Conservation (phyloP, 1,140 invertebrate species). For the Rhyacophila brunnea region DNA sequence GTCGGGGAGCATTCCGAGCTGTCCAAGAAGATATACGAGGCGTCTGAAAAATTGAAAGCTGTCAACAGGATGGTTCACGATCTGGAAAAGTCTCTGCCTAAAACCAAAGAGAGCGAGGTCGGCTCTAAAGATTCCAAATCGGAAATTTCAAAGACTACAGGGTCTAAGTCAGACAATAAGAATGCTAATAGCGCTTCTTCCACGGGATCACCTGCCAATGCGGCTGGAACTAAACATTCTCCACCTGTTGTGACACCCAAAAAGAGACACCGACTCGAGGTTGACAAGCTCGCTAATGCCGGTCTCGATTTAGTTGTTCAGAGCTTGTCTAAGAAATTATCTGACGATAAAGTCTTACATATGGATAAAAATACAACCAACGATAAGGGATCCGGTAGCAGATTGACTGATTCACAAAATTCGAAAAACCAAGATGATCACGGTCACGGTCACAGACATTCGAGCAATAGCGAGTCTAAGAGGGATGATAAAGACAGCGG, state of each 20-base stretch:
- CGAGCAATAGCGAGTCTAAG: conserved; percentile 18
- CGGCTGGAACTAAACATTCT: conserved; percentile 24
- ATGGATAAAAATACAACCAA: conserved; percentile 23
- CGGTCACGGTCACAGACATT: conserved; percentile 29
- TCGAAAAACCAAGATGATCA: conserved; percentile 39
- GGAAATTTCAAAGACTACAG: conserved; percentile 41
- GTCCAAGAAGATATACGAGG: conserved; percentile 54
- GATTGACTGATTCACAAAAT: conserved; percentile 19
- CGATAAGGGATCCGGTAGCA: conserved; percentile 1
- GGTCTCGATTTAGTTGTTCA: conserved; percentile 51
- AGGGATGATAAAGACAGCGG: conserved; percentile 11
- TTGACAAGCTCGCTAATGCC: conserved; percentile 46
- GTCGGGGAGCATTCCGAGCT: conserved; percentile 48
- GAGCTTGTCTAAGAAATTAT: conserved; percentile 51
- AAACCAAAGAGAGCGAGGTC: conserved; percentile 45
- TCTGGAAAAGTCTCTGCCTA: conserved; percentile 51
- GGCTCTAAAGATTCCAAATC: conserved; percentile 39
- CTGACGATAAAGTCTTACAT: conserved; percentile 43
- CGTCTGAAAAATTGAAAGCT: conserved; percentile 52
- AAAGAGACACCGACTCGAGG: conserved; percentile 56
- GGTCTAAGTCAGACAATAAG: conserved; percentile 47
- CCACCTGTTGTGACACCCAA: conserved; percentile 56
- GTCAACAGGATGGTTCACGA: conserved; percentile 54
- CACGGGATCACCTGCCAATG: conserved; percentile 32
- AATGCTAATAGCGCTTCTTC: conserved; percentile 9